Evolutionary conservation across 2,888 invertebrate genomes (phyloP).

Genomic region (Lochmaea capreae): DNA sequence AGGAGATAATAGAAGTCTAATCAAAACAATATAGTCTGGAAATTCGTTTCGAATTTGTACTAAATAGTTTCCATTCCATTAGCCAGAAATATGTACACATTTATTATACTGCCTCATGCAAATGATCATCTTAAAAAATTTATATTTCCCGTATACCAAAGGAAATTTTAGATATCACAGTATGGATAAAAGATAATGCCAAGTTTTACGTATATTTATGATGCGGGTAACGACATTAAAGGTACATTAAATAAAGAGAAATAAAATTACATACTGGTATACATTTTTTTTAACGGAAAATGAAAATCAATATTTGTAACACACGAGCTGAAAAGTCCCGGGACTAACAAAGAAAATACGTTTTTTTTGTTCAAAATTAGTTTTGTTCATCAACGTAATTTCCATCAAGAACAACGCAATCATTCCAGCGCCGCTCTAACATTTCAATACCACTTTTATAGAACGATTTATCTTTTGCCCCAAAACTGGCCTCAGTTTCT

Average conservation of each 20-base stretch:
- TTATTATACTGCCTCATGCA: constrained; percentile 25
- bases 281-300: not conserved
- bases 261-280: not conserved
- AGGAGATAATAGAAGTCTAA: not conserved
- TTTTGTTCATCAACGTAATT: no score
- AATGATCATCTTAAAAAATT: constrained; percentile 31
- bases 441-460: no score
- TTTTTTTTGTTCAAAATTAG: no score
- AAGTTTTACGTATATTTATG: constrained; percentile 24
- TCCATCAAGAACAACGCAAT: no score
- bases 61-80: not conserved
- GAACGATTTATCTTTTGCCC: no score
- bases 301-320: no score
- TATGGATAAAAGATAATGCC: constrained; percentile 13
- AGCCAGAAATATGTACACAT: constrained; percentile 20
- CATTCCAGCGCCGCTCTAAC: no score
- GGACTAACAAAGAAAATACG: no score
- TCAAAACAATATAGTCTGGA: not conserved
- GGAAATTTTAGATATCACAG: constrained; percentile 15
- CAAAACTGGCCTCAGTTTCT: no score
- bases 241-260: constrained; percentile 15
- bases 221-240: constrained; percentile 13
- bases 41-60: not conserved
- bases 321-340: no score
- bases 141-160: constrained; percentile 23